A percentile compares a stretch with the other conserved stretches of the same genome.
These are phyloP conservation scores for Chlorodrepanis virens DNA, from an alignment of 2,113 vertebrate species.

Conservation along the genomic window DNA sequence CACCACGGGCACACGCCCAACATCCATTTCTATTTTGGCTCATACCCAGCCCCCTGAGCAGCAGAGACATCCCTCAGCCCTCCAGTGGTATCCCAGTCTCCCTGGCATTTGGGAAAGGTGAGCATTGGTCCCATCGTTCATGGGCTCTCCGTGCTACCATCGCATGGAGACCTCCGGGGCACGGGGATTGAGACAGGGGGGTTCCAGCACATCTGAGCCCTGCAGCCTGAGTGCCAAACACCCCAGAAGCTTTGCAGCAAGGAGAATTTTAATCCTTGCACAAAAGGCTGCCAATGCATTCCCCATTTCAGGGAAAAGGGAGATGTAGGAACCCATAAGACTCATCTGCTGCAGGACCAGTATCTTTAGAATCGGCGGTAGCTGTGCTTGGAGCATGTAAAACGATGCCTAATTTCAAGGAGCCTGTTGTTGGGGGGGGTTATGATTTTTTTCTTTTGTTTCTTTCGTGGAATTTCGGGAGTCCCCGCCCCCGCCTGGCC, in stretches of 20 bases:
- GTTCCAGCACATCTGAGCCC: background rate
- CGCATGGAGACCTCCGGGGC: background rate
- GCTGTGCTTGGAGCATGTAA: background rate
- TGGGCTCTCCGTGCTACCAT: background rate
- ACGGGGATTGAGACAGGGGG: background rate
- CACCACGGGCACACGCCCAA: background rate
- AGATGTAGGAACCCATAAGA: background rate
- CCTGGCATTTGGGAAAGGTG: background rate
- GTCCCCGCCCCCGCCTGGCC: too few relatives aligned
- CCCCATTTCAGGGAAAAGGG: background rate
- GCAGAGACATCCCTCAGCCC: background rate
- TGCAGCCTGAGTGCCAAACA: background rate
- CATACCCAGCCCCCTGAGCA: background rate
- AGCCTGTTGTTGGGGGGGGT: background rate
- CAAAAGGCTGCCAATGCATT: background rate
- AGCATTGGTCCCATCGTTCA: background rate
- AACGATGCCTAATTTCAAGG: background rate
- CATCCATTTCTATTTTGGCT: background rate
- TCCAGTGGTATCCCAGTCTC: background rate
- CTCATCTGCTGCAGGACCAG: background rate
- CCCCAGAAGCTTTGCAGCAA: background rate
- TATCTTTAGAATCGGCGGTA: background rate
- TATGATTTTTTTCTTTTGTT: background rate
- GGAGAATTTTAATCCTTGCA: background rate
- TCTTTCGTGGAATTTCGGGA: background rate